Base-by-base conservation (phyloP, 2,888 invertebrate genomes). In the Ichneumoninae sp. region DNA sequence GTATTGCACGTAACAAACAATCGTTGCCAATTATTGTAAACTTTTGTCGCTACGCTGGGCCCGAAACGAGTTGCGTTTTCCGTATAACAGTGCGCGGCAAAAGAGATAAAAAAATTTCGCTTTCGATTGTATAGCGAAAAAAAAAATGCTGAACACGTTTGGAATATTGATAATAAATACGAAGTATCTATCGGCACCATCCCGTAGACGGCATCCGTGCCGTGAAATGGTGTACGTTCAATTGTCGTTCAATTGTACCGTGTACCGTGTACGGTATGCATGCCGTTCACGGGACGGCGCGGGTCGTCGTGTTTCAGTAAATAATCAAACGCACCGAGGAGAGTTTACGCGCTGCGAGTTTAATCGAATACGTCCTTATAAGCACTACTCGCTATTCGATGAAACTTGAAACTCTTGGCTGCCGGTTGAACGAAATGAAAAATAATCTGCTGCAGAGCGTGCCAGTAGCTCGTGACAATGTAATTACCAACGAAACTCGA, bases 31-130 rank as follows among this genome's bases (percentile, higher is more conserved):
- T 77, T 75, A 54, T 76, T 76, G 81, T 33, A 70, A 82, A 82
- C 86, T 89, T 89, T 88, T 85, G 87, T 84, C 87, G 85, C 88
- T 86, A 83, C 89, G 83, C 84, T 13, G 30, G 40, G 33, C 22
- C 19, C 40, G 60, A 19, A 40, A 54, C 68, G 40, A 57, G 65
- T 65, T 75, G 33, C 36, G 22, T 65, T 73, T 40, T 40, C 10
- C 10, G 57, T 26, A 26, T 10, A 26, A 13, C 8, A 57, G 16
- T 4, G 4, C 13, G 22, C 3, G 22, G 57, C 3, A 1, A 57
- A 26, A 26, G 26, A 19, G 13, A 26, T n/a, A 54, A 13, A 54
- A 26, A 13, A 13, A 26, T 8, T 54, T 76, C 0, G 57, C 4
- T 52, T 50, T 66, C 13, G n/a, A 50, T 74, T 50, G 74, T 50